Base-by-base conservation (phyloP, 2,113 vertebrate species). In the Columbina picui region DNA sequence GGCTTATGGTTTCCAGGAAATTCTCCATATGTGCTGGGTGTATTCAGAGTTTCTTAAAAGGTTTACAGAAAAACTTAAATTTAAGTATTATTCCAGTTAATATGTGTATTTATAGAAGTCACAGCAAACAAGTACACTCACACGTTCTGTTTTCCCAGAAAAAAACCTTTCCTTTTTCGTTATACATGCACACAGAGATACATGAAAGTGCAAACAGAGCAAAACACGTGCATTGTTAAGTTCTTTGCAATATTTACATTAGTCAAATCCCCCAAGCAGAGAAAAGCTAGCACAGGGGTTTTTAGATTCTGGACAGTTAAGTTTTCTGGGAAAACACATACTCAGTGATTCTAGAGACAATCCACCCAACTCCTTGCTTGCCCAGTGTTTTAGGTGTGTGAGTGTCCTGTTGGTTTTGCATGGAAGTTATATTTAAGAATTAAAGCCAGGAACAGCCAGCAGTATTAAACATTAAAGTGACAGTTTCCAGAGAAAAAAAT, bases 1-100 rank as follows among this genome's bases (percentile, higher is more conserved):
- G 75, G 55, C 45, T 89, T 38, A 47, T 14, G 18, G 26, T 29
- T 83, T 95, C 74, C 84, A 84, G 80, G 75, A 96, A 84, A 67
- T 71, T 76, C 68, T 90, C 67, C 11, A 0, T 50, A 43, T 27
- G 26, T 84, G 23, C 80, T 82, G 41, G 43, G 53, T 55, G 27
- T 49, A 50, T 43, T 63, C 64, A 18, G 30, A 69, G 81, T 59
- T 88, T 75, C 55, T 75, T n/a, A 60, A 92, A 70, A 91, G 10
- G 12, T n/a, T 43, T 77, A 50, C n/a, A 83, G 84, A 73, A 84
- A 89, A 57, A 16, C 36, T 71, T 69, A 34, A 60, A 73, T 91
- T 80, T 49, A 55, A 89, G 63, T 94, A 94, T 94, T 87, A 53
- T 94, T 92, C 29, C 76, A 34, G 77, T 30, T 71, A 68, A 69